Conservation (phyloP, 1,140 invertebrate species). For the Pararge aegeria region DNA sequence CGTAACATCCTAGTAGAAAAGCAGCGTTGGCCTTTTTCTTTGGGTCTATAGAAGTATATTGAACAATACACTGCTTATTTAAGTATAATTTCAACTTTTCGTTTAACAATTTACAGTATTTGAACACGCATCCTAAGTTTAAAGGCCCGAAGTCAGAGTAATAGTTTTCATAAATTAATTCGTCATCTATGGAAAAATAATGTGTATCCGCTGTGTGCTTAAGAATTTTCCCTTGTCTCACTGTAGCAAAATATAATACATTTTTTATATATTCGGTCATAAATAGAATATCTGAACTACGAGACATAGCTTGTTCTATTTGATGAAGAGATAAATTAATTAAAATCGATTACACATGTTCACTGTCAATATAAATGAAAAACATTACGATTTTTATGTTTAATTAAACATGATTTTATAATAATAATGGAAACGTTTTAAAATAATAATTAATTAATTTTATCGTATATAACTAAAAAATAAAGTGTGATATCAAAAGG, state of each 20-base stretch:
- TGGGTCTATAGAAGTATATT: conserved; percentile 90
- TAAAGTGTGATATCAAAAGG: neutral
- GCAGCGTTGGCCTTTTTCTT: conserved; percentile 88
- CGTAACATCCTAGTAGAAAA: conserved; percentile 93
- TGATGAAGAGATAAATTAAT: neutral
- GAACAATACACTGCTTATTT: conserved; percentile 63
- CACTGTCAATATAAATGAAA: neutral
- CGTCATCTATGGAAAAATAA: conserved; percentile 95
- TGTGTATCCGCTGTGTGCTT: conserved; percentile 90
- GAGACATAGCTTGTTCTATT: conserved; percentile 40
- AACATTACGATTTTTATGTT: neutral
- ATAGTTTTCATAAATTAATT: conserved; percentile 97
- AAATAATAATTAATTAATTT: neutral
- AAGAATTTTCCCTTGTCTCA: conserved; percentile 74
- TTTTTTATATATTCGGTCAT: conserved; percentile 71
- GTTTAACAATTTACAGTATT: conserved; percentile 95
- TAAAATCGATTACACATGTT: neutral
- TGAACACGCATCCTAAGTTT: conserved; percentile 96
- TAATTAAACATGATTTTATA: conserved; percentile 8
- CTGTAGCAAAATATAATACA: conserved; percentile 68
- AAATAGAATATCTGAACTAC: conserved; percentile 61
- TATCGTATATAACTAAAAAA: neutral
- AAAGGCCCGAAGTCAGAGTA: conserved; percentile 98
- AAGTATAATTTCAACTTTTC: conserved; percentile 71
- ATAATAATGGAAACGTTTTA: too few relatives aligned